phyloP scores from a whole-genome alignment of 2,797 vertebrate genomes.

The Chloroceryle amazona region DNA sequence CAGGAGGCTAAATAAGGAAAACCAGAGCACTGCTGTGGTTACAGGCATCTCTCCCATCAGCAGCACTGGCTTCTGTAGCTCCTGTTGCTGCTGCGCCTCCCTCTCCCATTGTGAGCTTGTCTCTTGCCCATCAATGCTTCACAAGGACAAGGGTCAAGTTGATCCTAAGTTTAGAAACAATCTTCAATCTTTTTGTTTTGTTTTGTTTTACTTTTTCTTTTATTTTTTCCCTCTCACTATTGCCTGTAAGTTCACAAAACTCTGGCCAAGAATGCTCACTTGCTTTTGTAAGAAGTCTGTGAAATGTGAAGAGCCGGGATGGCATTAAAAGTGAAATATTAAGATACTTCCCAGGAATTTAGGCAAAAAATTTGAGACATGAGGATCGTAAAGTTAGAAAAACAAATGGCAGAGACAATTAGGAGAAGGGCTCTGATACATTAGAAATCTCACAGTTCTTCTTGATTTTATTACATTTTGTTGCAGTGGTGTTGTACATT shows the following conservation, averaged over 20 bases:
- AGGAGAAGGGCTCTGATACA: neutral
- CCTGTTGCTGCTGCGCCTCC: neutral
- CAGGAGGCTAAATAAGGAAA: neutral
- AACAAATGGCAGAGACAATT: neutral
- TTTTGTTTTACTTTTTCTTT: no score
- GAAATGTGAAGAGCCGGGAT: neutral
- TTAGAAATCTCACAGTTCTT: neutral
- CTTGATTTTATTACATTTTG: neutral
- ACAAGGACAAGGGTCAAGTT: neutral
- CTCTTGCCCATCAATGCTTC: neutral
- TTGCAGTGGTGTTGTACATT: neutral
- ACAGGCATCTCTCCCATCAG: neutral
- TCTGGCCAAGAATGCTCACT: neutral
- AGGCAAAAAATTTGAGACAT: neutral
- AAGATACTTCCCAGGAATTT: neutral
- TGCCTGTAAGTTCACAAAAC: neutral
- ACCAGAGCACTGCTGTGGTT: neutral
- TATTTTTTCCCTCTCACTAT: rapidly evolving
- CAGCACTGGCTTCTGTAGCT: neutral
- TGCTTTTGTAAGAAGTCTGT: neutral
- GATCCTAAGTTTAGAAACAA: neutral
- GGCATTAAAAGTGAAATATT: neutral
- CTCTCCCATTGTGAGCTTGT: neutral
- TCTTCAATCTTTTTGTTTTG: neutral
- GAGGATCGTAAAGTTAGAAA: neutral